Evolutionary conservation across 2,888 invertebrate species (phyloP), one percentile per base, ranked within the genome.

Genomic region (Drosophila glabriapex): DNA sequence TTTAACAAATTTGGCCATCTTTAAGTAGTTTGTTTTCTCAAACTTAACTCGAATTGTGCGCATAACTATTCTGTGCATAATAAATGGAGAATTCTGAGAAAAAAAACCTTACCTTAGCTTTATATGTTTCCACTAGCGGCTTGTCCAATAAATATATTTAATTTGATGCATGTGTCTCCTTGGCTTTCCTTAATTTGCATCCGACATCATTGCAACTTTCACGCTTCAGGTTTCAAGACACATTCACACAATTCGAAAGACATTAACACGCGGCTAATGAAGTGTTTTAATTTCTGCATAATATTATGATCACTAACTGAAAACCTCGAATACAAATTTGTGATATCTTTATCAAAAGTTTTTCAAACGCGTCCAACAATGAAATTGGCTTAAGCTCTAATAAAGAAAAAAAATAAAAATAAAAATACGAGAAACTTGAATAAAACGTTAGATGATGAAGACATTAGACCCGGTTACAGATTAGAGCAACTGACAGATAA

Each of bases 181-280:
- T 37, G 43, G 49, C 37, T 62, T 61, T 62, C 41, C 41, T 61
- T 28, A 14, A 64, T 55, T 64, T 59, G n/a, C 54, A 61, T 49
- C 50, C 28, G 10, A 60, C 16, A 54, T 60, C 68, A 65, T 69
- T 81, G 83, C 85, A 79, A 76, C 83, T 83, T 88, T 85, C 85
- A 88, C 85, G 76, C 83, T 78, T 76, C 50, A 22, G 19, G 37
- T 29, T 43, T 41, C 53, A 10, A 55, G 10, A 39, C 25, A 35
- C 25, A 55, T 19, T 16, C 16, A 58, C 39, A 39, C 54, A 52
- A 64, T 64, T 35, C 50, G 52, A 65, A 53, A 58, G 52, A 64
- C 72, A 83, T 85, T 88, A 88, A 82, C 82, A 83, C 83, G 49
- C 62, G 55, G 63, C 73, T 85, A 85, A 88, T 88, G 88, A 85